Base-by-base conservation (phyloP, 2,888 invertebrate species). In the Chymomyza caudatula region DNA sequence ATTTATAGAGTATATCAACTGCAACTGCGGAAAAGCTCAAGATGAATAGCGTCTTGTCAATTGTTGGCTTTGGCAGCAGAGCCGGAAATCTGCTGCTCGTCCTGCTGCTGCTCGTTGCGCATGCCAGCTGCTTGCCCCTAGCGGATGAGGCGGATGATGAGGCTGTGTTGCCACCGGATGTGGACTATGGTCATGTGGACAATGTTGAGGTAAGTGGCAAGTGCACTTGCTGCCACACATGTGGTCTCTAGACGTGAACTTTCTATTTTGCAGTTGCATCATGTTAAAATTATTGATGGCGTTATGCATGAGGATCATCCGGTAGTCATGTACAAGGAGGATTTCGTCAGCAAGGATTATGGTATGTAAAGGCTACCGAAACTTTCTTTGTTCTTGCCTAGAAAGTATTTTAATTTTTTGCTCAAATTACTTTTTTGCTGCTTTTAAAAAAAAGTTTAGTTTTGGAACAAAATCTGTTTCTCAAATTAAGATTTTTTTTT, bases 331-430 rank as follows among this genome's bases (percentile, higher is more conserved):
- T 89, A 89, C 70, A 89, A 89, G 59, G 89, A 89, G 71, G 89
- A 89, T 68, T 87, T 88, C 69, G 90, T 89, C 57, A 87, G 61
- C 61, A 89, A 88, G 67, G 88, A 89, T 74, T 89, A 86, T 73
- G 88, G 89, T 88, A 63, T 75, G 78, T 43, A 17, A 15, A 22
- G 15, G 25, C 25, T 25, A 25, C 3, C 25, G 5, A 25, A 25
- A 4, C 25, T 25, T 25, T 25, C 3, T 25, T 25, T 25, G 3
- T 25, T 25, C 25, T 25, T 25, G 3, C 5, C 25, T 5, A 4
- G 3, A 25, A 25, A 25, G 5, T 25, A 25, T n/a, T n/a, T n/a
- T n/a, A n/a, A n/a, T n/a, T n/a, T n/a, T n/a, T n/a, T n/a, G n/a
- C n/a, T n/a, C n/a, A n/a, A n/a, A n/a, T n/a, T n/a, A n/a, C n/a